A percentile compares a stretch with the other conserved stretches of the same genome.
phyloP scores from a whole-genome alignment of 2,113 vertebrate genomes.

The Thalassarche chlororhynchos region DNA sequence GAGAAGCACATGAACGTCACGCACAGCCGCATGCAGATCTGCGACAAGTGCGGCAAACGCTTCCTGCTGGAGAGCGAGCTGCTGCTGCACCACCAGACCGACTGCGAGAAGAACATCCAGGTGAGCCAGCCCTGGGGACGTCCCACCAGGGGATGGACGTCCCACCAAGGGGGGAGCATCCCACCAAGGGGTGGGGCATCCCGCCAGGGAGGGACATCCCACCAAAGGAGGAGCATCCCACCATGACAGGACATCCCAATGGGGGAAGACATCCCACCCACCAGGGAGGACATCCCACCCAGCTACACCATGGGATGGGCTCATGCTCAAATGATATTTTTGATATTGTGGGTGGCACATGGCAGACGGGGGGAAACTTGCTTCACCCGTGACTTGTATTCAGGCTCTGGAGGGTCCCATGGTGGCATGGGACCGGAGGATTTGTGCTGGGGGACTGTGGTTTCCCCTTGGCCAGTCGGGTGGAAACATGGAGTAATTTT shows the following conservation, averaged over 20 bases:
- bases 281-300: neutral
- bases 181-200: neutral
- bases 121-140: conserved; percentile 53
- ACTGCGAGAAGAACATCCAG: conserved; percentile 98
- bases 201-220: neutral
- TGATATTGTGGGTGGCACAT: neutral
- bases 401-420: neutral
- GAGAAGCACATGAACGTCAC: conserved; percentile 98
- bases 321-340: neutral
- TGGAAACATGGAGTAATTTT: neutral
- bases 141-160: neutral
- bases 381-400: neutral
- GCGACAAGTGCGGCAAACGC: conserved; percentile 91
- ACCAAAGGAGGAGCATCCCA: neutral
- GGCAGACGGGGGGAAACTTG: neutral
- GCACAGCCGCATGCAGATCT: conserved; percentile 97
- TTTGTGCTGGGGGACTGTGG: neutral
- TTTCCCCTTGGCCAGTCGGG: neutral
- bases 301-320: neutral
- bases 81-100: conserved; percentile 93
- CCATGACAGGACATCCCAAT: neutral
- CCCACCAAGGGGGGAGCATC: neutral
- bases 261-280: neutral
- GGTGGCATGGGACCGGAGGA: neutral
- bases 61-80: conserved; percentile 95